Conservation (phyloP, 2,888 invertebrate species). For the Cremastobaeus sp. region DNA sequence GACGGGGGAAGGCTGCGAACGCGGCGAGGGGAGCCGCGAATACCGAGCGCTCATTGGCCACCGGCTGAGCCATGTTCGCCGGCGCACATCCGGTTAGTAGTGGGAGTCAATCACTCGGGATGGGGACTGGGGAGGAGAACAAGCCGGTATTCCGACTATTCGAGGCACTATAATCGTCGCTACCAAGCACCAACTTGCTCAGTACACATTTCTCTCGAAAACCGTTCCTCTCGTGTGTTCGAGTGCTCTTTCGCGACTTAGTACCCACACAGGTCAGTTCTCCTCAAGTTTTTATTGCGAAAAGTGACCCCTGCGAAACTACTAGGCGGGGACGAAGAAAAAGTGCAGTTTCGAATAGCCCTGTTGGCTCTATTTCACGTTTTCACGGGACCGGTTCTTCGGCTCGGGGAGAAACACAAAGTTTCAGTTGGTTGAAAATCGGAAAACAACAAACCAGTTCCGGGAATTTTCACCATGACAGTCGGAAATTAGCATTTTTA, state of each 20-base stretch:
- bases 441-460: too few species aligned
- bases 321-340: too few species aligned
- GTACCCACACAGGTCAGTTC: slow-evolving; percentile 42
- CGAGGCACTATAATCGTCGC: slow-evolving; percentile 39
- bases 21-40: slow-evolving; percentile 13
- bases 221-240: slow-evolving; percentile 23
- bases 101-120: slow-evolving; percentile 2
- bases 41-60: slow-evolving; percentile 32
- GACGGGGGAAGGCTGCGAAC: background rate
- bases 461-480: too few species aligned
- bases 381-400: too few species aligned
- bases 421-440: too few species aligned
- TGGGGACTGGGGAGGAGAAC: slow-evolving; percentile 22
- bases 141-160: slow-evolving; percentile 41
- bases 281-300: background rate
- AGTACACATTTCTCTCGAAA: slow-evolving; percentile 39
- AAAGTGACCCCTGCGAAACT: too few species aligned
- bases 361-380: too few species aligned
- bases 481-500: too few species aligned
- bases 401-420: too few species aligned
- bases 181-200: slow-evolving; percentile 30
- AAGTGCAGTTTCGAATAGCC: too few species aligned
- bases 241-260: slow-evolving; percentile 26
- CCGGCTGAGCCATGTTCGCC: slow-evolving; percentile 28
- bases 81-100: slow-evolving; percentile 45